Conservation (phyloP, 1,140 invertebrate species). For the Zaprionus capensis region DNA sequence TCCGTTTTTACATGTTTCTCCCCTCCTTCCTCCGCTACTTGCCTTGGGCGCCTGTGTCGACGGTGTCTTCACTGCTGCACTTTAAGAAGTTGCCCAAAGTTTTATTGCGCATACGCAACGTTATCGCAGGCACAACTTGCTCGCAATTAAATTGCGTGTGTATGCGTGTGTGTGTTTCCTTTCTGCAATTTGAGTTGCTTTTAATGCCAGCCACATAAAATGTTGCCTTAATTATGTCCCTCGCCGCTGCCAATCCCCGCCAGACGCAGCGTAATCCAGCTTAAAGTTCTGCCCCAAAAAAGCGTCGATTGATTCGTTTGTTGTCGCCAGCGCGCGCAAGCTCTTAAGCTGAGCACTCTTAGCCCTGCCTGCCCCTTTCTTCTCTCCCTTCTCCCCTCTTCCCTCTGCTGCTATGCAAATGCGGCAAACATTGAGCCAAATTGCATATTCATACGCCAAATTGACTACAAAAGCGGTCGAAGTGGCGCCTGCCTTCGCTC, state of each 20-base stretch:
- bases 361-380: background rate
- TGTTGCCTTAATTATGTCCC: conserved; percentile 1
- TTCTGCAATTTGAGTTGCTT: conserved; percentile 1
- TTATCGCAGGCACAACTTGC: conserved; percentile 20
- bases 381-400: no score
- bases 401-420: conserved; percentile 10
- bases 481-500: conserved; percentile 46
- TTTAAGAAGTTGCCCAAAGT: conserved; percentile 45
- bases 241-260: background rate
- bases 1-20: conserved; percentile 18
- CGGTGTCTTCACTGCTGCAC: background rate
- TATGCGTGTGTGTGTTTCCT: background rate
- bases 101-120: conserved; percentile 70
- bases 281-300: background rate
- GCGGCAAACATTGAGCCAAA: conserved; percentile 28
- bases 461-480: conserved; percentile 54
- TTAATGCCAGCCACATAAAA: background rate
- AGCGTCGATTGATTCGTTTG: conserved; percentile 28
- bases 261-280: background rate
- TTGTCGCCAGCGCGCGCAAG: conserved; percentile 9
- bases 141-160: conserved; percentile 59
- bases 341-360: background rate
- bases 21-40: background rate
- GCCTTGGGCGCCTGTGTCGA: background rate
- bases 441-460: conserved; percentile 69